phyloP scores from a whole-genome alignment of 2,113 vertebrate species.

The Notothenia coriiceps region DNA sequence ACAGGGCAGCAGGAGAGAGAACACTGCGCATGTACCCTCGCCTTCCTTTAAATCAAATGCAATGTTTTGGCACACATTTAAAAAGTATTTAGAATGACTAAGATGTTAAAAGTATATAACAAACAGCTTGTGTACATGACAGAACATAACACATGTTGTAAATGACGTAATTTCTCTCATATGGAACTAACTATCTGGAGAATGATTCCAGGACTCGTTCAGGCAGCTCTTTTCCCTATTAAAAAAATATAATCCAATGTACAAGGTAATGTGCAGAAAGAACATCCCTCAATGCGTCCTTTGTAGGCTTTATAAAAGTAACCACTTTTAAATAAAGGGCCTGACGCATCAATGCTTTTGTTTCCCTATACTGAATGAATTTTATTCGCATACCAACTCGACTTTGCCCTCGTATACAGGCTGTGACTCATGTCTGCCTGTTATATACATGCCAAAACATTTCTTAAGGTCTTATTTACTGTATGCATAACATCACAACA shows the following conservation, averaged over 20 bases:
- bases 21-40: constrained; percentile 26
- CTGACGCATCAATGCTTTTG: constrained; percentile 62
- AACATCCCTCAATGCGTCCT: constrained; percentile 70
- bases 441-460: constrained; percentile 32
- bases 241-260: constrained; percentile 61
- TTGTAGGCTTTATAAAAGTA: constrained; percentile 75
- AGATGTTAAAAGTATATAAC: constrained; percentile 32
- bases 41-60: constrained; percentile 57
- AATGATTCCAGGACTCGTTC: constrained; percentile 47
- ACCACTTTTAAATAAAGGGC: constrained; percentile 55
- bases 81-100: constrained; percentile 40
- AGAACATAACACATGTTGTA: constrained; percentile 50
- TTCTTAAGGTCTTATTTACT: constrained; percentile 51
- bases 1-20: constrained; percentile 55
- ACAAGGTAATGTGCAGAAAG: constrained; percentile 48
- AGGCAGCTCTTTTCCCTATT: constrained; percentile 45
- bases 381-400: constrained; percentile 44
- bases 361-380: constrained; percentile 49
- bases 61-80: constrained; percentile 27
- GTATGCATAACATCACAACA: constrained; percentile 38
- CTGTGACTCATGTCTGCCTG: constrained; percentile 71
- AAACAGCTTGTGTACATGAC: constrained; percentile 61
- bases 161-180: constrained; percentile 58
- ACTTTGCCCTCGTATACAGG: constrained; percentile 25
- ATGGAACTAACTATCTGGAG: constrained; percentile 60